Conservation (phyloP, 23 tunicate species). For the Phallusia fumigata region DNA sequence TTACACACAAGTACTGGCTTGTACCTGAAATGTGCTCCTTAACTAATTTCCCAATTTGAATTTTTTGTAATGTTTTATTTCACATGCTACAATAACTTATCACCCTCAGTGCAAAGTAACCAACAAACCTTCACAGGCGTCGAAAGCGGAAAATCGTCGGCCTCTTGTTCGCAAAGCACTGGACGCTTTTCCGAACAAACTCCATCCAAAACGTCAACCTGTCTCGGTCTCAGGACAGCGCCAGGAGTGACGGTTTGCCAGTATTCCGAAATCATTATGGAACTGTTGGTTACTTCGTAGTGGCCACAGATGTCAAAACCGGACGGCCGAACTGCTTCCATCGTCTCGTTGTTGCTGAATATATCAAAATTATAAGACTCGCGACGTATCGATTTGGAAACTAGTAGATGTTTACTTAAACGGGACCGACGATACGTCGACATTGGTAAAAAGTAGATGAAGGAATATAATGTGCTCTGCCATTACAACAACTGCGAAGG, state of each 20-base stretch:
- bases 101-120: too few species aligned
- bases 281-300: background rate
- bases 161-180: background rate
- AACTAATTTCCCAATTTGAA: too few species aligned
- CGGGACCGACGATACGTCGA: too few species aligned
- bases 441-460: too few species aligned
- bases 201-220: background rate
- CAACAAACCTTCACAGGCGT: background rate
- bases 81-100: too few species aligned
- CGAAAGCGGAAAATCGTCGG: background rate
- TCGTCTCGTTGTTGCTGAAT: background rate
- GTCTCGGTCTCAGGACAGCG: background rate
- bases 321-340: background rate
- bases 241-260: background rate
- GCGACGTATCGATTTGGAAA: too few species aligned
- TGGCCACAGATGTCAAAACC: conserved; percentile 1
- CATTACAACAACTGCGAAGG: too few species aligned
- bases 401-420: too few species aligned
- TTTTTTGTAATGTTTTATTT: too few species aligned
- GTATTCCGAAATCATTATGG: background rate
- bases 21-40: too few species aligned
- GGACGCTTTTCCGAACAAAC: background rate
- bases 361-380: background rate
- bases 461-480: too few species aligned
- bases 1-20: too few species aligned